Percentiles rank a stretch among this genome's conserved stretches.
Evolutionary conservation across 2,113 vertebrate genomes (phyloP).

Genomic region (Melanotaenia duboulayi): DNA sequence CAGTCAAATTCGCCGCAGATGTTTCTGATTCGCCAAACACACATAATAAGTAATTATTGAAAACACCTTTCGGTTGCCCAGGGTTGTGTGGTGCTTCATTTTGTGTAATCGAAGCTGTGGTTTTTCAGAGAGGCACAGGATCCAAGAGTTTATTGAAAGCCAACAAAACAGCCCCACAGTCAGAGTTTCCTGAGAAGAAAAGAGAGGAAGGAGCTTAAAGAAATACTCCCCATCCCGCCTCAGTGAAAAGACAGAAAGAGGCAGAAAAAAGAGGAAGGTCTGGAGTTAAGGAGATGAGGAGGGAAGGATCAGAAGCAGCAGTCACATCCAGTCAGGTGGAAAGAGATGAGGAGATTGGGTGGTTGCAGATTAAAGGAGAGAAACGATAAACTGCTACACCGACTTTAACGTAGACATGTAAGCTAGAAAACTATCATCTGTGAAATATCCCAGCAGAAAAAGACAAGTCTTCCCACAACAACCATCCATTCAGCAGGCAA

Average conservation of each 20-base stretch:
- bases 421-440: slow-evolving; percentile 8
- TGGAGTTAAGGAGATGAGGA: slow-evolving; percentile 41
- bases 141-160: slow-evolving; percentile 72
- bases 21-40: slow-evolving; percentile 78
- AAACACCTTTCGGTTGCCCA: slow-evolving; percentile 79
- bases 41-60: slow-evolving; percentile 83
- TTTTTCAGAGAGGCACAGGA: slow-evolving; percentile 54
- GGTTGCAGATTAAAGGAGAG: slow-evolving; percentile 24
- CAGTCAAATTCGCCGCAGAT: slow-evolving; percentile 75
- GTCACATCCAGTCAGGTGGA: slow-evolving; percentile 51
- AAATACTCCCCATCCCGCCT: slow-evolving; percentile 54
- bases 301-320: slow-evolving; percentile 38
- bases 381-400: slow-evolving; percentile 16
- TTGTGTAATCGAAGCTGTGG: slow-evolving; percentile 74
- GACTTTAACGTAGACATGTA: neutral
- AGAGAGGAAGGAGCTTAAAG: slow-evolving; percentile 54
- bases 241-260: slow-evolving; percentile 29
- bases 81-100: slow-evolving; percentile 69
- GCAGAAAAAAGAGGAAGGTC: slow-evolving; percentile 25
- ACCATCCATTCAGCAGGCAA: neutral
- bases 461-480: slow-evolving; percentile 1
- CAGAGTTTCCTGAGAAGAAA: slow-evolving; percentile 70
- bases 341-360: slow-evolving; percentile 50
- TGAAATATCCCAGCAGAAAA: neutral
- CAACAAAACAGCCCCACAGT: slow-evolving; percentile 66